These are phyloP conservation scores for Podarcis raffonei DNA, from an alignment of 2,113 vertebrate species.

Conservation along the genomic window DNA sequence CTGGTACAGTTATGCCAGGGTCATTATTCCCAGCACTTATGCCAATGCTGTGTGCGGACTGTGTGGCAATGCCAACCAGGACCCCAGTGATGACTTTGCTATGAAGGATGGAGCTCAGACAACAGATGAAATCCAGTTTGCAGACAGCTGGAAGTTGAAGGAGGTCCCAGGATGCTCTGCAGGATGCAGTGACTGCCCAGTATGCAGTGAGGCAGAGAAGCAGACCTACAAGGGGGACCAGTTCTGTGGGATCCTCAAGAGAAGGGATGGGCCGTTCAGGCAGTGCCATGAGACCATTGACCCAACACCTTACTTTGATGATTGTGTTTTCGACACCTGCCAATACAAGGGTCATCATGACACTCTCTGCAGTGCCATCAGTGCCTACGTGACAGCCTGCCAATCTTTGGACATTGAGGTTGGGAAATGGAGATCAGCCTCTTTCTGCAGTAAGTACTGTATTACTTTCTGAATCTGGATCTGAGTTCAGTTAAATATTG, in stretches of 20 bases:
- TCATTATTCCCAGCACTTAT: slow-evolving; percentile 70
- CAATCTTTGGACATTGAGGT: slow-evolving; percentile 49
- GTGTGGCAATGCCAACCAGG: slow-evolving; percentile 69
- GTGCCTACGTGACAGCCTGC: slow-evolving; percentile 63
- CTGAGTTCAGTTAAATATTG: too few relatives aligned
- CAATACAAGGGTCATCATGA: slow-evolving; percentile 60
- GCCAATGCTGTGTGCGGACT: slow-evolving; percentile 56
- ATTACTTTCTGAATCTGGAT: neutral
- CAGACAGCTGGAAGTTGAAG: slow-evolving; percentile 72
- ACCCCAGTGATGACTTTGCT: slow-evolving; percentile 43
- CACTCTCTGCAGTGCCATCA: slow-evolving; percentile 62
- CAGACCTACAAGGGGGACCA: slow-evolving; percentile 6
- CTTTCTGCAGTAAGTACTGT: slow-evolving; percentile 68
- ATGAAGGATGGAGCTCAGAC: slow-evolving; percentile 31
- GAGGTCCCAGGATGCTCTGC: slow-evolving; percentile 69
- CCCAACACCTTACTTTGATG: neutral
- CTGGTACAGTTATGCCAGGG: slow-evolving; percentile 67
- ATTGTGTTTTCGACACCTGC: slow-evolving; percentile 66
- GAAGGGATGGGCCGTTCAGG: neutral
- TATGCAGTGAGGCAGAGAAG: slow-evolving; percentile 20
- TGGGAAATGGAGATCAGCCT: slow-evolving; percentile 60
- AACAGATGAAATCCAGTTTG: slow-evolving; percentile 44
- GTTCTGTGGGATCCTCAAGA: neutral
- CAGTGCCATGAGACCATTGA: neutral
- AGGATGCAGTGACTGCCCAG: slow-evolving; percentile 56